Evolutionary conservation across 2,888 invertebrate genomes (phyloP).

Genomic region (Diogma glabrata): DNA sequence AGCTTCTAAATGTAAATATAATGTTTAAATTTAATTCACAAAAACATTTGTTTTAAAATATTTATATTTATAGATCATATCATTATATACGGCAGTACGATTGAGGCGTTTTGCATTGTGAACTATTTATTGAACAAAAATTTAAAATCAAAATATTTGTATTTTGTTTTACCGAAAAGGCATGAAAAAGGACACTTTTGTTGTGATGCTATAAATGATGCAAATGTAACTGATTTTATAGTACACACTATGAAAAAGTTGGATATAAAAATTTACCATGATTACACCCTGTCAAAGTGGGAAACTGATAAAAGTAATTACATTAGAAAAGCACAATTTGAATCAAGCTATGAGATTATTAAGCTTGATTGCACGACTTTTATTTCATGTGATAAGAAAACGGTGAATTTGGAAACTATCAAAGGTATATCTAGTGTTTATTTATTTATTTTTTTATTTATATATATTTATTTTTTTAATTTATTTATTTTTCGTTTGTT

Average conservation of each 20-base stretch:
- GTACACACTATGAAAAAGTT: conserved; percentile 21
- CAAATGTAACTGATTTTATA: conserved; percentile 16
- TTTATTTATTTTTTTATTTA: too few relatives aligned
- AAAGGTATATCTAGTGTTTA: too few relatives aligned
- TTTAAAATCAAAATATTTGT: conserved; percentile 35
- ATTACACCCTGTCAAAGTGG: conserved; percentile 29
- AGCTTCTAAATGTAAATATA: conserved; percentile 21
- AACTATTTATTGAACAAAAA: conserved; percentile 37
- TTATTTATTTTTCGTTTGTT: too few relatives aligned
- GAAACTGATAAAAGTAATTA: conserved; percentile 19
- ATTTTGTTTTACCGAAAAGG: conserved; percentile 31
- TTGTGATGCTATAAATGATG: conserved; percentile 22
- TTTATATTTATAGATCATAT: conserved; percentile 23
- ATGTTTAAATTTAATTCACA: too few relatives aligned
- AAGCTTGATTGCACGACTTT: conserved; percentile 27
- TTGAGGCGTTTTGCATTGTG: conserved; percentile 40
- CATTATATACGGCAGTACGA: conserved; percentile 40
- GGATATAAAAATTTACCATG: conserved; percentile 25
- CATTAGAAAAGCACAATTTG: conserved; percentile 24
- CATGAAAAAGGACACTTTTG: conserved; percentile 19
- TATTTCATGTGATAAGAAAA: conserved; percentile 27
- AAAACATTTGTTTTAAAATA: too few relatives aligned
- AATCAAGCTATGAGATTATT: conserved; percentile 21
- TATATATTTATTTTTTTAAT: not conserved
- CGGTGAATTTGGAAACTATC: conserved; percentile 25